Conservation (phyloP, 23 tunicate species). For the Phallusia fumigata region DNA sequence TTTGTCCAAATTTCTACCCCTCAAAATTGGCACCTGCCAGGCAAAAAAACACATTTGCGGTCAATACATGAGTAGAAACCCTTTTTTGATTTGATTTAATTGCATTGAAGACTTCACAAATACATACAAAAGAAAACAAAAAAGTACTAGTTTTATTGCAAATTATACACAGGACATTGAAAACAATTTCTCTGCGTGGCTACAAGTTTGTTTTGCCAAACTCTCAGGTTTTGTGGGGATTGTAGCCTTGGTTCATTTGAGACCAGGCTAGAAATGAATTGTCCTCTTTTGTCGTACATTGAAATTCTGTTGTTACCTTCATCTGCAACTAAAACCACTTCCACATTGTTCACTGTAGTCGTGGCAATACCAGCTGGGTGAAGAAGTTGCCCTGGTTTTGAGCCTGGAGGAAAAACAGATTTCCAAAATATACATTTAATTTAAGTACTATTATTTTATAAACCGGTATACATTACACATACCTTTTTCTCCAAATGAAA, state of each 20-base stretch:
- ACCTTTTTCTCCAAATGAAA: conserved; percentile 59
- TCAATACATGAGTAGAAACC: too few species aligned
- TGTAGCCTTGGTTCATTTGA: conserved; percentile 32
- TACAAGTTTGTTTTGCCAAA: conserved; percentile 26
- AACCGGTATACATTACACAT: neutral
- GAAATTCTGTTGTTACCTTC: conserved; percentile 67
- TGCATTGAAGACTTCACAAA: neutral
- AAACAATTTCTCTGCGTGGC: conserved; percentile 47
- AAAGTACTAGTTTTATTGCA: neutral
- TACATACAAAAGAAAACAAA: neutral
- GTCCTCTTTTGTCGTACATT: conserved; percentile 31
- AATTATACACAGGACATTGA: conserved; percentile 30
- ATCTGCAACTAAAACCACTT: conserved; percentile 72
- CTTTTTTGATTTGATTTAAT: too few species aligned
- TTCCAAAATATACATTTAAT: too few species aligned
- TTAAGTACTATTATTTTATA: too few species aligned
- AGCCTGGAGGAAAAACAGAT: conserved; percentile 19
- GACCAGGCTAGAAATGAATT: conserved; percentile 45
- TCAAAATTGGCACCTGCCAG: too few species aligned
- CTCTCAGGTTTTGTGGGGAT: conserved; percentile 37
- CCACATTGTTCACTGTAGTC: conserved; percentile 23
- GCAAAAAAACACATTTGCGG: too few species aligned
- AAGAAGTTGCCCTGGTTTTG: conserved; percentile 39
- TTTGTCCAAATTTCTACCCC: too few species aligned
- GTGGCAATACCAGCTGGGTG: conserved; percentile 60